These are phyloP conservation scores for Nemoura dubitans DNA, from an alignment of 2,888 invertebrate genomes.

Conservation along the genomic window DNA sequence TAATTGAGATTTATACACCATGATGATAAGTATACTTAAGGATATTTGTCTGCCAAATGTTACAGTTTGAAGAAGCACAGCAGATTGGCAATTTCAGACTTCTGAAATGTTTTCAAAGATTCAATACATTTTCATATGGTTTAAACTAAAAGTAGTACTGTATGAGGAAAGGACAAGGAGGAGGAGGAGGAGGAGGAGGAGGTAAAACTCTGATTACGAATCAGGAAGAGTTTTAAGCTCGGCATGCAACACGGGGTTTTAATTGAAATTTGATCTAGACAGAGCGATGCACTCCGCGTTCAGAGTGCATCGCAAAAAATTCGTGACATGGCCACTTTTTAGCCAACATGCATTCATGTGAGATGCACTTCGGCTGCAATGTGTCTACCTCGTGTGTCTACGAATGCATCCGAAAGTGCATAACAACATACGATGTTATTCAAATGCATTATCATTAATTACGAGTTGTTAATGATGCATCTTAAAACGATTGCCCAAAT, in stretches of 20 bases:
- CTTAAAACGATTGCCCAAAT: background rate
- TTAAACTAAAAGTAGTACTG: too few relatives aligned
- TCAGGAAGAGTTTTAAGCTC: background rate
- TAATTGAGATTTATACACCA: background rate
- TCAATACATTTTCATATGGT: too few relatives aligned
- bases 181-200: too few relatives aligned
- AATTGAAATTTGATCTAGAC: background rate
- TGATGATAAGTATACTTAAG: background rate
- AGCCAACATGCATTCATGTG: background rate
- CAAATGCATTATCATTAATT: background rate
- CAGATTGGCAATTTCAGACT: background rate
- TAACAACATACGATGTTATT: background rate
- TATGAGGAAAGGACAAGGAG: too few relatives aligned
- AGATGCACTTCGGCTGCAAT: background rate
- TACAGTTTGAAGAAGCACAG: too few relatives aligned
- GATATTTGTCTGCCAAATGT: background rate
- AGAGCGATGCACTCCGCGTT: background rate
- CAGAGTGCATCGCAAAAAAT: background rate
- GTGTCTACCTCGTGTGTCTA: background rate
- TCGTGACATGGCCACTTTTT: background rate
- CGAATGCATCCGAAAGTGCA: conserved; percentile 3
- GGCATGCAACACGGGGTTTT: background rate
- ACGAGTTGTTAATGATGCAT: background rate
- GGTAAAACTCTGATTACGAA: background rate
- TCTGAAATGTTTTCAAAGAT: background rate